A percentile compares a stretch with the other conserved stretches of the same genome.
Evolutionary conservation across 2,888 invertebrate species (phyloP).

Genomic region (Ptilodon capucinus): DNA sequence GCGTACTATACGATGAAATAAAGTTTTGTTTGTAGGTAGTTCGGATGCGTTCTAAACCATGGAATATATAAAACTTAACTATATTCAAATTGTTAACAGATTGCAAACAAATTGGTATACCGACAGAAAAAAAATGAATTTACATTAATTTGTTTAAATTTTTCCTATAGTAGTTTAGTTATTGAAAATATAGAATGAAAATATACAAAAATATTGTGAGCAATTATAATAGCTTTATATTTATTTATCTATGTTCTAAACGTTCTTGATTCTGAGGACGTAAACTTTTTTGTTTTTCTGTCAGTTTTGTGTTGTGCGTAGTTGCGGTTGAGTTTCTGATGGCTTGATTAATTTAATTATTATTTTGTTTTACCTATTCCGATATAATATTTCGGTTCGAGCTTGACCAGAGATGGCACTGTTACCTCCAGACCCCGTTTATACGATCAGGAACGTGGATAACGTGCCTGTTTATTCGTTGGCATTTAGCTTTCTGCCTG

Average conservation of each 20-base stretch:
- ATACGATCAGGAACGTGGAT: conserved; percentile 86
- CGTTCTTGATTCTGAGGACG: conserved; percentile 24
- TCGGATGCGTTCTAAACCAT: too few relatives aligned
- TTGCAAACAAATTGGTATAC: too few relatives aligned
- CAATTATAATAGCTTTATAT: too few relatives aligned
- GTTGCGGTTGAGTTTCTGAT: conserved; percentile 78
- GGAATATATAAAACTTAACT: too few relatives aligned
- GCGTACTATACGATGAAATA: too few relatives aligned
- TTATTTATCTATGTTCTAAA: conserved; percentile 12
- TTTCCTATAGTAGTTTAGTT: too few relatives aligned
- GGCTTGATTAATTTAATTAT: conserved; percentile 78
- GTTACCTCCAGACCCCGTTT: conserved; percentile 90
- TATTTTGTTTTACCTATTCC: conserved; percentile 72
- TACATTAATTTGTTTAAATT: too few relatives aligned
- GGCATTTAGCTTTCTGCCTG: conserved; percentile 85
- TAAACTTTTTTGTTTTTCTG: conserved; percentile 67
- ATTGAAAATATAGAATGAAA: too few relatives aligned
- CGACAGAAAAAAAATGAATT: too few relatives aligned
- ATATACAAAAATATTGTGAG: too few relatives aligned
- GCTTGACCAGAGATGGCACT: conserved; percentile 85
- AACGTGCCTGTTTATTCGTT: conserved; percentile 88
- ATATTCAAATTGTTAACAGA: too few relatives aligned
- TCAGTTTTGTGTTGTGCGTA: conserved; percentile 83
- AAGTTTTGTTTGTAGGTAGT: too few relatives aligned
- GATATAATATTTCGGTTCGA: conserved; percentile 70